Percentiles rank a stretch among this genome's conserved stretches.
Evolutionary conservation across 2,113 vertebrate species (phyloP).

Genomic region (Anas platyrhynchos): DNA sequence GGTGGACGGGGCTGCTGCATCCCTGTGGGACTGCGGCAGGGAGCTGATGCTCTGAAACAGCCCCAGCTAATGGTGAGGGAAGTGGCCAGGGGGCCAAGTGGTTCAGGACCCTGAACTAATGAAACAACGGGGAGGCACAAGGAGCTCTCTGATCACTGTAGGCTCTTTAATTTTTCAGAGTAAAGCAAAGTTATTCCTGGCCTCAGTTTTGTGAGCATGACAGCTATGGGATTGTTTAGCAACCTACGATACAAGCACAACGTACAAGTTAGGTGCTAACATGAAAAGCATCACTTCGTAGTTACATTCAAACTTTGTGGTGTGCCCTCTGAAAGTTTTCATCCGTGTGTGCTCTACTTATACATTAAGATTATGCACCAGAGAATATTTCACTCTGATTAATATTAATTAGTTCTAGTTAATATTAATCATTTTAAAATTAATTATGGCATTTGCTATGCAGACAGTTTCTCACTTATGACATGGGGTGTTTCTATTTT

Average conservation of each 20-base stretch:
- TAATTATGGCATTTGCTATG: neutral
- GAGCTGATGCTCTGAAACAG: neutral
- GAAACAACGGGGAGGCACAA: accelerated
- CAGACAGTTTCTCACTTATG: neutral
- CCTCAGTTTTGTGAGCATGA: neutral
- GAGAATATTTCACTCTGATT: neutral
- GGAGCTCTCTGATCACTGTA: neutral
- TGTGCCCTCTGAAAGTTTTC: neutral
- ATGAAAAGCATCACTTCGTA: neutral
- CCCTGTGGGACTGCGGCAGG: neutral
- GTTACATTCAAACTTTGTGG: neutral
- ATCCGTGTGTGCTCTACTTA: neutral
- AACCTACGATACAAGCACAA: accelerated
- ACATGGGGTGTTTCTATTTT: neutral
- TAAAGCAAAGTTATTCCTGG: neutral
- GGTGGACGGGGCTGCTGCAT: accelerated
- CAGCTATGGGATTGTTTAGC: neutral
- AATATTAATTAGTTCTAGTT: neutral
- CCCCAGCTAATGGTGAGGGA: neutral
- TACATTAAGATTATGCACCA: neutral
- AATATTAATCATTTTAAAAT: neutral
- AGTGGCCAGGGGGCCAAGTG: neutral
- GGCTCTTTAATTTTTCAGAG: neutral
- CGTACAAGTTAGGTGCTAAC: accelerated
- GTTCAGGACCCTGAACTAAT: neutral